phyloP scores from a whole-genome alignment of 2,888 invertebrate genomes.

The Athetis lepigone region DNA sequence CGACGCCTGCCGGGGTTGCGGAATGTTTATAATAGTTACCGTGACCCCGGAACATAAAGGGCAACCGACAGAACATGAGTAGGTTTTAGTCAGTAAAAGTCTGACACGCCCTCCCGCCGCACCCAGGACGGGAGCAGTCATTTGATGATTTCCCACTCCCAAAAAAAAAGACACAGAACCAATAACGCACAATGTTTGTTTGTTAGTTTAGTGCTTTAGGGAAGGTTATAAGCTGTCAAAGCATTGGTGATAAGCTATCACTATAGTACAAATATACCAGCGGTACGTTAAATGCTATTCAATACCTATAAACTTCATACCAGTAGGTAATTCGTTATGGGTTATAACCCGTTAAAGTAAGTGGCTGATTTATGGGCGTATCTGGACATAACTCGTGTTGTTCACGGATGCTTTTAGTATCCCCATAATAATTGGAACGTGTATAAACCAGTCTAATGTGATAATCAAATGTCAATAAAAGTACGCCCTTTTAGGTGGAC shows the following conservation, averaged over 20 bases:
- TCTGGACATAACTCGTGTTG: slow-evolving; percentile 37
- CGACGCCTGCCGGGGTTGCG: too few species aligned
- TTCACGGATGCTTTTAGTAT: slow-evolving; percentile 45
- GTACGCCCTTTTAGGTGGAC: not conserved
- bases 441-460: slow-evolving; percentile 17
- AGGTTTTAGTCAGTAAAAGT: too few species aligned
- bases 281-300: not conserved
- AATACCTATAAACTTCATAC: not conserved
- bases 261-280: not conserved
- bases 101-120: too few species aligned
- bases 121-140: too few species aligned
- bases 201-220: too few species aligned
- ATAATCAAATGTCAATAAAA: slow-evolving; percentile 35
- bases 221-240: too few species aligned
- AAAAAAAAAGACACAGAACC: too few species aligned
- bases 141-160: too few species aligned
- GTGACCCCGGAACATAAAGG: too few species aligned
- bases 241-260: not conserved
- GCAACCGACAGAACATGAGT: too few species aligned
- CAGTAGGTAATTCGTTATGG: slow-evolving; percentile 19
- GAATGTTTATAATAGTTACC: too few species aligned
- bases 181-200: too few species aligned
- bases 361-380: slow-evolving; percentile 31
- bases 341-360: slow-evolving; percentile 27
- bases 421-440: slow-evolving; percentile 42